phyloP scores from a whole-genome alignment of 2,888 invertebrate genomes.

The Lypha dubia region DNA sequence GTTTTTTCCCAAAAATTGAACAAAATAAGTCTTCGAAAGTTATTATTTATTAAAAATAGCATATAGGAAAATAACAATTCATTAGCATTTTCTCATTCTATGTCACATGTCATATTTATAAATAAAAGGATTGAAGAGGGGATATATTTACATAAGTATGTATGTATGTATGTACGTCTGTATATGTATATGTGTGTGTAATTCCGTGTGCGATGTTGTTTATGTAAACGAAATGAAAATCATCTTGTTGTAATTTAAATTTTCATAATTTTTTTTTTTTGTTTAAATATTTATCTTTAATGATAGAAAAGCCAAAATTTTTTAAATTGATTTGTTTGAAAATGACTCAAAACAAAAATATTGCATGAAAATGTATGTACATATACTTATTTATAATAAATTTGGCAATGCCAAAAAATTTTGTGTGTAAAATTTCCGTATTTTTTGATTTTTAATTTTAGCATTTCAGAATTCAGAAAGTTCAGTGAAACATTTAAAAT shows the following conservation, averaged over 20 bases:
- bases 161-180: not conserved
- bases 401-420: conserved; percentile 22
- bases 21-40: conserved; percentile 39
- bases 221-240: conserved; percentile 44
- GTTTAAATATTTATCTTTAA: not conserved
- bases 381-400: too few species aligned
- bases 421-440: not conserved
- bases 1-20: conserved; percentile 57
- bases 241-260: conserved; percentile 12
- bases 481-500: conserved; percentile 26
- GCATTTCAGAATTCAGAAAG: not conserved
- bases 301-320: not conserved
- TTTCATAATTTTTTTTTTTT: not conserved
- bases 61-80: conserved; percentile 55
- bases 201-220: not conserved
- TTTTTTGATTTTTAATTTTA: too few species aligned
- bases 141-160: not conserved
- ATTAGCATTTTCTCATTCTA: conserved; percentile 39
- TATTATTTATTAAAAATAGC: conserved; percentile 57
- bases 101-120: conserved; percentile 27
- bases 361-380: conserved; percentile 9
- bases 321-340: conserved; percentile 49
- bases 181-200: not conserved
- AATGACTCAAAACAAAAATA: conserved; percentile 22
- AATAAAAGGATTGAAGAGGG: not conserved